A percentile compares a stretch with the other conserved stretches of the same genome.
Evolutionary conservation across 2,888 invertebrate genomes (phyloP).

Genomic region (Theretra japonica): DNA sequence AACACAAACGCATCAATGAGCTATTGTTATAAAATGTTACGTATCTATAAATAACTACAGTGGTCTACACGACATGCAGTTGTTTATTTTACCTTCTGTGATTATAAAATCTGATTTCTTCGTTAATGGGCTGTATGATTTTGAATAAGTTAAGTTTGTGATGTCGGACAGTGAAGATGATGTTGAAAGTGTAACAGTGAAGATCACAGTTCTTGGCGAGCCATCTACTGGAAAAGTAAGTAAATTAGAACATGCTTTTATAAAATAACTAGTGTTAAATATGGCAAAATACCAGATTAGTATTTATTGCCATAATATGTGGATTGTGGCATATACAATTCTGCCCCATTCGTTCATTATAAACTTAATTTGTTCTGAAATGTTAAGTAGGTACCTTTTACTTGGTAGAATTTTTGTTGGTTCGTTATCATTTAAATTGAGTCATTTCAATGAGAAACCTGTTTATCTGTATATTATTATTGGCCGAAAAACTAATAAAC

Average conservation of each 20-base stretch:
- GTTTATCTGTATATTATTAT: too few species aligned
- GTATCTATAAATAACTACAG: neutral
- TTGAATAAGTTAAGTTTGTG: constrained; percentile 13
- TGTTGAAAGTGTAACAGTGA: constrained; percentile 86
- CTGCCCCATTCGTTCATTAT: too few species aligned
- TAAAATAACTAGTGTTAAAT: constrained; percentile 15
- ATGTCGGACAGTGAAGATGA: constrained; percentile 89
- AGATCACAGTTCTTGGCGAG: constrained; percentile 92
- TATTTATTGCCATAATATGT: too few species aligned
- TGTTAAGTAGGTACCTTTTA: too few species aligned
- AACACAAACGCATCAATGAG: neutral
- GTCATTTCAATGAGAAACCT: too few species aligned
- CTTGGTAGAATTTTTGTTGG: too few species aligned
- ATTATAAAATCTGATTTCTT: neutral
- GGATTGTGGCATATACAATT: too few species aligned
- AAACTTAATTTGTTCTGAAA: too few species aligned
- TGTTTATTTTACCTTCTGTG: neutral
- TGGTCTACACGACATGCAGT: neutral
- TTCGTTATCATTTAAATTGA: too few species aligned
- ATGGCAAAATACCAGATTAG: too few species aligned
- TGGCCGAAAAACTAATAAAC: too few species aligned
- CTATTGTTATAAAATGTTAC: neutral
- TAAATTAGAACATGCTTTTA: constrained; percentile 39
- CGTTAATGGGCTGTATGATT: neutral
- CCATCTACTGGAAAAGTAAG: constrained; percentile 92